Base-by-base conservation (phyloP, 2,113 vertebrate genomes). In the Rhinolophus sinicus region DNA sequence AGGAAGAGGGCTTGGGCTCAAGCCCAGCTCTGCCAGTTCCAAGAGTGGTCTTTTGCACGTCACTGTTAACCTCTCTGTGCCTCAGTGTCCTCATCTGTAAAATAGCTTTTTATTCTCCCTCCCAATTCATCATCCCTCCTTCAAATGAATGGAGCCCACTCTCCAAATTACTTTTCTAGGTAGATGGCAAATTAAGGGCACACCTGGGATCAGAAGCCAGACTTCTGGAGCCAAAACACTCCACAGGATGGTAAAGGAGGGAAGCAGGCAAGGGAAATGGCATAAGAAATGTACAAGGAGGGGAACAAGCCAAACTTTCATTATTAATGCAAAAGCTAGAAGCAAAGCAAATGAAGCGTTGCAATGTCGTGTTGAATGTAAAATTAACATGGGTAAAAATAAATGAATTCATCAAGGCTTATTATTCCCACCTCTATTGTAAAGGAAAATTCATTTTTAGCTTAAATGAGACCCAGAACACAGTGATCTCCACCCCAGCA, bases 261-360 rank as follows among this genome's bases (percentile, higher is more conserved):
- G n/a, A 82, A 77, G 18, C 18, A 62, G 60, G 44, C 13, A 94
- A 94, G 26, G 38, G 12, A 88, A 90, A 86, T 24, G 3, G 8
- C 44, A 2, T 47, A 80, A 47, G 21, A 94, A 77, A 72, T 44
- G 75, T 72, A 69, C 15, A 93, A 33, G 5, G 10, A 52, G 58
- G 33, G 56, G 22, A 1, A n/a, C 3, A 38, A 94, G 28, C 21
- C 38, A 72, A 88, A 80, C 11, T 28, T 82, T 73, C 56, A n/a
- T 90, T 13, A 84, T 40, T 33, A 80, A 81, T 30, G 60, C 18
- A 62, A 94, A 64, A 88, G 80, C 30, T 52, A 87, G 38, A 97
- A 88, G 58, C 69, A 84, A 88, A 90, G 11, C 11, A 69, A 81
- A 30, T 3, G 3, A 92, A 64, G 33, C 83, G 2, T 24, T 21